Evolutionary conservation across 2,113 vertebrate species (phyloP), one percentile per base, ranked within the genome.

Genomic region (Felis catus): DNA sequence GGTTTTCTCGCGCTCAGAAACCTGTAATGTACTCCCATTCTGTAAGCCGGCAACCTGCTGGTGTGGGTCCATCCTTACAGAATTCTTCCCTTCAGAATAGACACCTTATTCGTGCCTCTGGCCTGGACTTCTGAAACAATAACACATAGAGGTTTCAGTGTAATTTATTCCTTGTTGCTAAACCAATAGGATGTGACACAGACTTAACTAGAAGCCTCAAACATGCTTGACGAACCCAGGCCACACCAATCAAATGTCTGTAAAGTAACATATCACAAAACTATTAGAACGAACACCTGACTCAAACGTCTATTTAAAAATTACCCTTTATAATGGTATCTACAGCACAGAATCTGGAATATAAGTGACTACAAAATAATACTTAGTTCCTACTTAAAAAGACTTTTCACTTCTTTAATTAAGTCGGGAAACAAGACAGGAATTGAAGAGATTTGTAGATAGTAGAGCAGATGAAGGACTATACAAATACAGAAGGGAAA

Each of bases 61-160:
- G 29, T 84, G 31, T 48, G 90, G 65, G 41, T 95, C 71, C 95
- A 94, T 97, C 33, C 78, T 97, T 95, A 84, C 14, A 93, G 83
- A 96, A 84, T 78, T 71, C 71, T 93, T 89, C 39, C 45, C 41
- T 96, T 93, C 12, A 82, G 61, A 80, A 84, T 27, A 36, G 31
- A 74, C 25, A 79, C 29, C 39, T 88, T 48, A 53, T 74, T 97
- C 70, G 76, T 70, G 84, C 15, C 48, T 80, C 66, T 84, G 65
- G 48, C 80, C 66, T 95, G 89, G 65, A 89, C 65, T 87, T 82
- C 93, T 95, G 23, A 76, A 95, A 93, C 41, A 92, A 90, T 66
- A 74, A 45, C 11, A 92, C 95, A 93, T 9, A 90, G 11, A 84
- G 7, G 95, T 91, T 95, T 71, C 96, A 93, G 76, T 78, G 7